Evolutionary conservation across 2,113 vertebrate species (phyloP), one percentile per base, ranked within the genome.

Genomic region (Danionella cerebrum): DNA sequence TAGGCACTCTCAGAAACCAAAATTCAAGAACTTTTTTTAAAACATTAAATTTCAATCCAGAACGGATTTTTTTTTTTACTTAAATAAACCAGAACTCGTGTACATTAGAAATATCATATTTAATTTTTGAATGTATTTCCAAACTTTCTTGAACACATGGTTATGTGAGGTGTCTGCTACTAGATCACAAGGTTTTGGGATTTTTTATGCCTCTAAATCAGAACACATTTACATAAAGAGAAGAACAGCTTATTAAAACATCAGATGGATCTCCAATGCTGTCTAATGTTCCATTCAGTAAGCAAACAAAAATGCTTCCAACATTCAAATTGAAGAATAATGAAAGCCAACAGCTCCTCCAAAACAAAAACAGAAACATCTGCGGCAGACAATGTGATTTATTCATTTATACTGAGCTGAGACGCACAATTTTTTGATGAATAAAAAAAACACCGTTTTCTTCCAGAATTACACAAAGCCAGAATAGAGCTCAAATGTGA

Each of bases 371-470:
- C 36, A 54, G 50, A 54, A 60, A 36, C 55, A 48, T 51, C 67
- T 64, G 59, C 54, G 62, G 29, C 58, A 58, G 36, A 38, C 53
- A 13, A n/a, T 9, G 29, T 69, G 51, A 69, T 68, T 68, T 65
- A 69, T 76, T 69, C 22, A 65, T 70, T 65, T 72, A 45, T 27
- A 19, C 51, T 63, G 33, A 64, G 66, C 52, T 57, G 50, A 60
- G 24, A 38, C 18, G n/a, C n/a, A 36, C 31, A 36, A 31, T 22
- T 52, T 71, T 65, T 65, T 71, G 60, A 68, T 67, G 57, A 68
- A 73, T 59, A 67, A 68, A 68, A 60, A 63, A 31, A 18, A 14
- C 22, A 24, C n/a, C n/a, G n/a, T 33, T n/a, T 67, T 66, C 51
- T 38, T 12, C n/a, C 36, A 38, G 16, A 63, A 68, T 24, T 12